phyloP scores from a whole-genome alignment of 2,888 invertebrate species.

The Frankliniella fusca region DNA sequence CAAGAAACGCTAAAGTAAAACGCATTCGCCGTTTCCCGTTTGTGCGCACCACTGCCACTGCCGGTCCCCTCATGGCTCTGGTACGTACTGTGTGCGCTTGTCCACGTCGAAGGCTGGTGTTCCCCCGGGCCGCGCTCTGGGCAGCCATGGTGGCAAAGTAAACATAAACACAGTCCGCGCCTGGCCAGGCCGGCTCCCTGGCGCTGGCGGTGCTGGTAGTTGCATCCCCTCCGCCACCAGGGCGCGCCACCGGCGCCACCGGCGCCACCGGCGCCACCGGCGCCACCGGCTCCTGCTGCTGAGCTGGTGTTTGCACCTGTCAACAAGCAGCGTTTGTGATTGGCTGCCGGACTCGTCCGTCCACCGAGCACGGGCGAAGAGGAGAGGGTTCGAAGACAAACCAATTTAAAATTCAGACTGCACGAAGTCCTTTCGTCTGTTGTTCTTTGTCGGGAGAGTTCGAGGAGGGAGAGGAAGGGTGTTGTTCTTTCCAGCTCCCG shows the following conservation, averaged over 20 bases:
- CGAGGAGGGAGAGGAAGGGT: too few species aligned
- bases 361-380: background rate
- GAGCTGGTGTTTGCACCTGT: conserved; percentile 6
- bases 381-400: background rate
- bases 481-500: too few species aligned
- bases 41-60: too few species aligned
- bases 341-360: background rate
- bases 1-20: too few species aligned
- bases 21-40: too few species aligned
- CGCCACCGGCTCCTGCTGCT: background rate
- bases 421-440: background rate
- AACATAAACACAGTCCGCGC: background rate
- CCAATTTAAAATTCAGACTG: background rate
- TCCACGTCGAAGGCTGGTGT: too few species aligned
- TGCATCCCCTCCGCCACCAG: background rate
- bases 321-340: background rate
- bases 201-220: background rate
- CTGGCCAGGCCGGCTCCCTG: background rate
- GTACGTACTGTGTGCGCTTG: too few species aligned
- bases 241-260: background rate
- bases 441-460: too few species aligned
- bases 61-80: too few species aligned
- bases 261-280: too few species aligned
- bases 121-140: too few species aligned
- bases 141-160: background rate